A percentile compares a stretch with the other conserved stretches of the same genome.
Evolutionary conservation across 64 coral and sea anemone genomes (phyloP).

Genomic region (Cladopsammia gracilis): DNA sequence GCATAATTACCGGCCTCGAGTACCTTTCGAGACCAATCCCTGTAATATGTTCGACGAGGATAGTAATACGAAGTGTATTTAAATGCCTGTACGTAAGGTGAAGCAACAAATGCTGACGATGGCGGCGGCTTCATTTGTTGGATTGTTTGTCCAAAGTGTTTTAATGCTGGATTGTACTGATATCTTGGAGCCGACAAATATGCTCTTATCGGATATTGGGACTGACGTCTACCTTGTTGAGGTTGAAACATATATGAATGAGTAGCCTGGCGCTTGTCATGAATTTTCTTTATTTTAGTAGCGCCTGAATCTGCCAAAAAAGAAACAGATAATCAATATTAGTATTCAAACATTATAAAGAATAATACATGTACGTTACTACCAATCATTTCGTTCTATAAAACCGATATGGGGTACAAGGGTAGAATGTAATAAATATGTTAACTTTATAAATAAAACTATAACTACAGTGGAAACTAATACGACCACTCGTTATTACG

Average conservation of each 20-base stretch:
- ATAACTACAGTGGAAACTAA: no score
- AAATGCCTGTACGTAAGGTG: not conserved
- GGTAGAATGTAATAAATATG: no score
- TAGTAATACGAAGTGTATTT: slow-evolving; percentile 8
- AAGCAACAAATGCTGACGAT: not conserved
- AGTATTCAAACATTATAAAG: not conserved
- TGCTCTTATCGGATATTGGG: not conserved
- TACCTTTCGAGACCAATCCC: slow-evolving; percentile 38
- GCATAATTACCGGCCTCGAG: slow-evolving; percentile 1
- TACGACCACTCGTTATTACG: no score
- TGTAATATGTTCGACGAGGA: slow-evolving; percentile 2
- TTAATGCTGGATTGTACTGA: slow-evolving; percentile 9
- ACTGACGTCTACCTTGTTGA: not conserved
- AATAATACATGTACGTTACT: no score
- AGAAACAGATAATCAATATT: not conserved
- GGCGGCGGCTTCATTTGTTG: not conserved
- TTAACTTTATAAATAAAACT: no score
- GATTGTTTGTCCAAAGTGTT: not conserved
- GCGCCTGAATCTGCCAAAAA: not conserved
- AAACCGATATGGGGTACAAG: no score
- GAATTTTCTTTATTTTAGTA: not conserved
- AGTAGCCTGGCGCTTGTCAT: slow-evolving; percentile 16
- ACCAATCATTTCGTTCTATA: no score
- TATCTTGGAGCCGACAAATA: not conserved
- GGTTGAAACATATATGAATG: not conserved